These are phyloP conservation scores for Malurus leucopterus DNA, from an alignment of 2,797 vertebrate species.

Conservation along the genomic window DNA sequence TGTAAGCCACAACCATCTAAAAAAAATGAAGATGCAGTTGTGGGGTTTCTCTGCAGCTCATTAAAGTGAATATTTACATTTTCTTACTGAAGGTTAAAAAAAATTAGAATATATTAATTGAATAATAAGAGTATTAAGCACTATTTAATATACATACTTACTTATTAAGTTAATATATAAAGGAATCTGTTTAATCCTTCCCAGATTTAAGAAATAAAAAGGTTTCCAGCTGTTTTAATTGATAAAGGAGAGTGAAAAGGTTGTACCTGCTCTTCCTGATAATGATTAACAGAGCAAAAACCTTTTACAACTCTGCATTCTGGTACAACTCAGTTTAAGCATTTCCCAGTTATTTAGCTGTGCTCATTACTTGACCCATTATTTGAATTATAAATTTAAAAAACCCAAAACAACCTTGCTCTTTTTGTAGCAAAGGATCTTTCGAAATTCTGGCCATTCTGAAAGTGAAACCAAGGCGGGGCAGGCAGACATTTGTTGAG, in stretches of 20 bases:
- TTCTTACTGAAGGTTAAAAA: neutral
- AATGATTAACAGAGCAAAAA: neutral
- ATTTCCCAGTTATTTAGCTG: neutral
- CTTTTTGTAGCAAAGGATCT: neutral
- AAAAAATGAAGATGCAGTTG: neutral
- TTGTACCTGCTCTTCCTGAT: neutral
- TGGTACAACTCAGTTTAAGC: neutral
- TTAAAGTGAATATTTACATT: neutral
- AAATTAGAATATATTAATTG: neutral
- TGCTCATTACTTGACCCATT: neutral
- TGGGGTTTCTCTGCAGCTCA: neutral
- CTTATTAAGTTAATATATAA: neutral
- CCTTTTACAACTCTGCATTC: neutral
- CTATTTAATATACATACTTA: neutral
- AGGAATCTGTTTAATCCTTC: neutral
- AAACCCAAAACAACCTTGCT: neutral
- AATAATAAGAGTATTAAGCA: neutral
- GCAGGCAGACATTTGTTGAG: neutral
- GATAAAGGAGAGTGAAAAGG: neutral
- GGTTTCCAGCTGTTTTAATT: neutral
- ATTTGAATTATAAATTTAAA: neutral
- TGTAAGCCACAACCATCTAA: neutral
- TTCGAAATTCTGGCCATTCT: neutral
- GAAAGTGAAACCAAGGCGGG: conserved; percentile 36
- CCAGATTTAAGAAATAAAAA: neutral